These are phyloP conservation scores for Plectropomus leopardus DNA, from an alignment of 2,113 vertebrate species.

Conservation along the genomic window DNA sequence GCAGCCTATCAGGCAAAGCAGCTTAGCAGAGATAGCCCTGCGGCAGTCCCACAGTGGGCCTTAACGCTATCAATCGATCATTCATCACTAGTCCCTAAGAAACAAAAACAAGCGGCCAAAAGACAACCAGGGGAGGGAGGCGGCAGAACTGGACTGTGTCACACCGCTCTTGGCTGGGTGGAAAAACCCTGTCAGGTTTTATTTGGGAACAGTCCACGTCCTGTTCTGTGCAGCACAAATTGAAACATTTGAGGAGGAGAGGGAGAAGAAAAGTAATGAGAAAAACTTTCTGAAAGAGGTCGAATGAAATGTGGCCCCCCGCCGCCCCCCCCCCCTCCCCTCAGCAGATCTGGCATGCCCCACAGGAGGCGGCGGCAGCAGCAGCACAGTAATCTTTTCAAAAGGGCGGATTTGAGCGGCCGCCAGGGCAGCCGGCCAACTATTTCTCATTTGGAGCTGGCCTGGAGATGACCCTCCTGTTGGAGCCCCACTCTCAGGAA, in stretches of 20 bases:
- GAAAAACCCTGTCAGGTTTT: conserved; percentile 79
- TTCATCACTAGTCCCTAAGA: conserved; percentile 78
- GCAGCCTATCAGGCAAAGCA: conserved; percentile 79
- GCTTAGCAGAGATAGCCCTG: conserved; percentile 76
- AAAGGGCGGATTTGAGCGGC: conserved; percentile 85
- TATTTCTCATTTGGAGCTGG: conserved; percentile 87
- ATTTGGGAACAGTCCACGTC: conserved; percentile 74
- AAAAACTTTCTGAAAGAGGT: conserved; percentile 82
- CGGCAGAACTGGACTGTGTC: conserved; percentile 66
- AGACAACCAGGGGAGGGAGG: conserved; percentile 56
- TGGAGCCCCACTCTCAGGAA: conserved; percentile 81
- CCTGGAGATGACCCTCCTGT: conserved; percentile 86
- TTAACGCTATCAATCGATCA: conserved; percentile 80
- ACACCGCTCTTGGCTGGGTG: conserved; percentile 61
- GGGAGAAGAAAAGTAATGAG: conserved; percentile 80
- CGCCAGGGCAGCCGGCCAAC: conserved; percentile 83
- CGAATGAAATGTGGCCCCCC: conserved; percentile 78
- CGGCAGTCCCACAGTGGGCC: conserved; percentile 65
- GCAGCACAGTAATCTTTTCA: conserved; percentile 87
- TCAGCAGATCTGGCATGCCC: conserved; percentile 83
- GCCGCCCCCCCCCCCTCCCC: conserved; percentile 62
- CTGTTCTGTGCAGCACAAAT: conserved; percentile 75
- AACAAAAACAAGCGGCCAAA: conserved; percentile 79
- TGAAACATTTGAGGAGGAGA: conserved; percentile 74
- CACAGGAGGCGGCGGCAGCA: conserved; percentile 82